phyloP scores from a whole-genome alignment of 2,888 invertebrate genomes.

The Drosophila recens region DNA sequence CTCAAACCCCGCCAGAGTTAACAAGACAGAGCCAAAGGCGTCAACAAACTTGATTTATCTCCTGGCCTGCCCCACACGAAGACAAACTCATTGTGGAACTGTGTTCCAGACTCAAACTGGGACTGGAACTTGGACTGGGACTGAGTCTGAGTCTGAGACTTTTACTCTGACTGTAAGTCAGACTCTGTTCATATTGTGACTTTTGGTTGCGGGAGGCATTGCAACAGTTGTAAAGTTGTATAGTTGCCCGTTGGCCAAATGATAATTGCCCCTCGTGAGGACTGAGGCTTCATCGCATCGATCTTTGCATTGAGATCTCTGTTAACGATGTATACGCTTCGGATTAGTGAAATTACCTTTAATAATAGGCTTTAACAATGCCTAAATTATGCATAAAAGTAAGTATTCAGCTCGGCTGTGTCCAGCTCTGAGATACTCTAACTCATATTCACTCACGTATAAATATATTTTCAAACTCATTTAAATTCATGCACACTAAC shows the following conservation, averaged over 20 bases:
- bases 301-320: slow-evolving; percentile 43
- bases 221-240: slow-evolving; percentile 27
- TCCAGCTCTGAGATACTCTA: neutral
- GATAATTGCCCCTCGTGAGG: slow-evolving; percentile 47
- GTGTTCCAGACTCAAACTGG: neutral
- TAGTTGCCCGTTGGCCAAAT: slow-evolving; percentile 55
- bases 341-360: slow-evolving; percentile 49
- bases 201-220: slow-evolving; percentile 25
- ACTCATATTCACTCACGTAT: neutral
- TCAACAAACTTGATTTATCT: slow-evolving; percentile 65
- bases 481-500: no score
- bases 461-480: neutral
- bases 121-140: neutral
- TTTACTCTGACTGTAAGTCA: neutral
- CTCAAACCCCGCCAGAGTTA: slow-evolving; percentile 5
- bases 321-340: slow-evolving; percentile 26
- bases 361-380: slow-evolving; percentile 41
- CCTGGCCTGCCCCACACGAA: slow-evolving; percentile 54
- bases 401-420: neutral
- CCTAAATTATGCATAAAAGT: slow-evolving; percentile 9
- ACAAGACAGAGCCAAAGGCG: slow-evolving; percentile 45
- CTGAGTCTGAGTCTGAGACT: neutral
- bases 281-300: slow-evolving; percentile 4
- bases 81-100: slow-evolving; percentile 33
- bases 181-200: slow-evolving; percentile 15